Base-by-base conservation (phyloP, 2,113 vertebrate genomes). In the Eurystomus gularis region DNA sequence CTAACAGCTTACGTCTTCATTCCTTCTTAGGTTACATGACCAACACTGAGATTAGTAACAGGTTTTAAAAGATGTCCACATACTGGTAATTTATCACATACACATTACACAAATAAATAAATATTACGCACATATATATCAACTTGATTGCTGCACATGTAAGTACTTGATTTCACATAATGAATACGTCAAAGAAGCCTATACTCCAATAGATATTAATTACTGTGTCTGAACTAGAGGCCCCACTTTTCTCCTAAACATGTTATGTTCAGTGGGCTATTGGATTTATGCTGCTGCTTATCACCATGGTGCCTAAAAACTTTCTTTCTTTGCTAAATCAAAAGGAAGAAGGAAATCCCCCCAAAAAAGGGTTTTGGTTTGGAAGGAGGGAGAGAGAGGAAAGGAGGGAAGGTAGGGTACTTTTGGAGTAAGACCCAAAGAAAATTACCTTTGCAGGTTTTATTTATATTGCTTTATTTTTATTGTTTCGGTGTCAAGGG, bases 1-100 rank as follows among this genome's bases (percentile, higher is more conserved):
- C 83, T 82, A 9, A 57, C 8, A 85, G 88, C 52, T 93, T 69
- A 89, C 3, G 0, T 79, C 94, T 92, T 94, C 66, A 57, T 92
- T 94, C 61, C 83, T 94, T 85, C 96, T 96, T 92, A 88, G 78
- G 91, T 97, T 96, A 95, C 95, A 94, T 16, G 91, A 77, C 81
- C 81, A 94, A 90, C 70, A 28, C 44, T 23, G 46, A 89, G 88
- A 96, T 96, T 92, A 95, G 93, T 65, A 96, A 96, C 95, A 97
- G 88, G 70, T 89, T 97, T 97, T 88, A 87, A 94, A 95, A 86
- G 69, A 82, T 48, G 54, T 77, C 83, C 66, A 42, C 24, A 19
- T 77, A 89, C 58, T 58, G 81, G 83, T 90, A 93, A 96, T 97
- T 96, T 94, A 96, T 97, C 95, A 95, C 58, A 61, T 19, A 6